Percentiles rank a stretch among this genome's conserved stretches.
Conservation (phyloP, 2,113 vertebrate species). For the Okapia johnstoni region DNA sequence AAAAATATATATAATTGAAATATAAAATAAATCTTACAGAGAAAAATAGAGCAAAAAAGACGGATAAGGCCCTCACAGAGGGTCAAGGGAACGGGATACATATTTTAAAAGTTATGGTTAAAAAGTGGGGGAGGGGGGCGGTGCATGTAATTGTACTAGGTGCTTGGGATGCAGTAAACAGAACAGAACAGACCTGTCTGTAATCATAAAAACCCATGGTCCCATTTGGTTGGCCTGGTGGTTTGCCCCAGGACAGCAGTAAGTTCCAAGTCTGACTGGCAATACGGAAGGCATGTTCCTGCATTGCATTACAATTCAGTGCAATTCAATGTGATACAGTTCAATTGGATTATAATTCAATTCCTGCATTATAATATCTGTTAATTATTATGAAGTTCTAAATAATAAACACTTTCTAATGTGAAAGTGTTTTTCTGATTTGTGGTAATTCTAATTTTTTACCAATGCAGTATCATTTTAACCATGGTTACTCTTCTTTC, state of each 20-base stretch:
- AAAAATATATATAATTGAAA: background rate
- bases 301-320: background rate
- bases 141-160: no score
- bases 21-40: background rate
- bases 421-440: slow-evolving; percentile 28
- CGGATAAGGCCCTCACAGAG: background rate
- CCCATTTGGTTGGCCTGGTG: background rate
- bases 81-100: background rate
- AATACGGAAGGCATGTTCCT: background rate
- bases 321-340: background rate
- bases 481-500: background rate
- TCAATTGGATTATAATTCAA: background rate
- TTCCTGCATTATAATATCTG: background rate
- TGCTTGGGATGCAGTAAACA: background rate
- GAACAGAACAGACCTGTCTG: background rate
- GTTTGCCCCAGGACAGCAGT: background rate
- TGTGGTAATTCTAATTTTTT: background rate
- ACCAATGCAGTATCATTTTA: background rate
- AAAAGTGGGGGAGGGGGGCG: rapidly evolving
- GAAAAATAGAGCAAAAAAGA: background rate
- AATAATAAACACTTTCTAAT: background rate
- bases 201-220: background rate
- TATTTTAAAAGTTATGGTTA: background rate
- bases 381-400: background rate
- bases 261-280: background rate